Conservation (phyloP, 1,140 invertebrate species). For the Diploscapter pachys region DNA sequence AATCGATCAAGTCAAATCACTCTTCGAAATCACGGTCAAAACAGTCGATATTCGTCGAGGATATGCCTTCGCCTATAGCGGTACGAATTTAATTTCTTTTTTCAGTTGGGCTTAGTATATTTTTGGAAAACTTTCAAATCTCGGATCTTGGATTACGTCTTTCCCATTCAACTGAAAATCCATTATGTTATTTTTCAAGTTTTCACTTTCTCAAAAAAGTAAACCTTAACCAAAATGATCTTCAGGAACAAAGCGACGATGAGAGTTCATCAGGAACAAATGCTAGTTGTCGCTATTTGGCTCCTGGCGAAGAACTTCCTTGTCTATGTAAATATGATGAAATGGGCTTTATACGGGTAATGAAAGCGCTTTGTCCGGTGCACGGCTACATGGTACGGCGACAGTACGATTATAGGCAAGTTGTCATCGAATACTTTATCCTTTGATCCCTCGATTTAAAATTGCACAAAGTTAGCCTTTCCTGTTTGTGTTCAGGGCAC, state of each 20-base stretch:
- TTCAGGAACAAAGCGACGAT: slow-evolving; percentile 33
- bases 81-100: neutral
- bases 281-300: slow-evolving; percentile 43
- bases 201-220: no score
- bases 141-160: no score
- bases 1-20: slow-evolving; percentile 23
- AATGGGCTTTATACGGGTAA: slow-evolving; percentile 45
- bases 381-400: slow-evolving; percentile 48
- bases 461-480: neutral
- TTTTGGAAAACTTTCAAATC: no score
- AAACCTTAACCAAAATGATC: neutral
- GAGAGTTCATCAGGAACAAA: slow-evolving; percentile 23
- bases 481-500: no score
- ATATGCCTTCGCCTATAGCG: slow-evolving; percentile 13
- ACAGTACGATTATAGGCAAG: slow-evolving; percentile 30
- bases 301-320: slow-evolving; percentile 52
- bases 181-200: no score
- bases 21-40: slow-evolving; percentile 26
- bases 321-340: slow-evolving; percentile 54
- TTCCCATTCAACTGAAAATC: no score
- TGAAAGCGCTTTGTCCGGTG: slow-evolving; percentile 57
- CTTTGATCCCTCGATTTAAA: slow-evolving; percentile 6
- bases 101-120: no score
- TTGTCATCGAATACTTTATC: neutral
- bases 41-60: slow-evolving; percentile 33